Percentiles rank a stretch among this genome's conserved stretches.
These are phyloP conservation scores for Pyrochroa serraticornis DNA, from an alignment of 2,888 invertebrate species.

Conservation along the genomic window DNA sequence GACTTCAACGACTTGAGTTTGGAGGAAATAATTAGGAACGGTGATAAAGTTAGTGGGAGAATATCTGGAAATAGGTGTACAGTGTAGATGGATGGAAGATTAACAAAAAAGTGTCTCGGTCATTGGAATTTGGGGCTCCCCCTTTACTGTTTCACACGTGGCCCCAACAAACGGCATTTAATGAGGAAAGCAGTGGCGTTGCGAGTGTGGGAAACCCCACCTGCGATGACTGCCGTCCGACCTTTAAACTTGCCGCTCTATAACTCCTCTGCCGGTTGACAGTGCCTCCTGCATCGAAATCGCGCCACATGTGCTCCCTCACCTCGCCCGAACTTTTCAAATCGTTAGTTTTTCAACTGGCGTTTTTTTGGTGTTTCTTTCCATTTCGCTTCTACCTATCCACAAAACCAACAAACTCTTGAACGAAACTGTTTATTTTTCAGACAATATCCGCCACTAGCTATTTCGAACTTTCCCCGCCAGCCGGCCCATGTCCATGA, in stretches of 20 bases:
- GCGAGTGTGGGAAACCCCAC: constrained; percentile 16
- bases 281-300: background rate
- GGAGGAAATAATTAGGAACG: too few species aligned
- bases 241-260: constrained; percentile 17
- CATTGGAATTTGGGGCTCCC: constrained; percentile 17
- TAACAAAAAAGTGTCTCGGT: constrained; percentile 38
- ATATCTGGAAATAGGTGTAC: too few species aligned
- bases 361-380: background rate
- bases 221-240: constrained; percentile 10
- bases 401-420: constrained; percentile 8
- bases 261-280: background rate
- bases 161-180: background rate
- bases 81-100: too few species aligned
- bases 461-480: background rate
- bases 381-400: constrained; percentile 9
- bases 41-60: too few species aligned
- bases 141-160: background rate
- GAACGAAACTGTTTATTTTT: constrained; percentile 9
- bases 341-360: background rate
- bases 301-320: background rate
- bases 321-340: background rate
- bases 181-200: too few species aligned
- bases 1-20: background rate
- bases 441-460: constrained; percentile 1
- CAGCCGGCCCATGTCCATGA: constrained; percentile 45